Evolutionary conservation across 2,113 vertebrate genomes (phyloP), one percentile per base, ranked within the genome.

Genomic region (Echinops telfairi): DNA sequence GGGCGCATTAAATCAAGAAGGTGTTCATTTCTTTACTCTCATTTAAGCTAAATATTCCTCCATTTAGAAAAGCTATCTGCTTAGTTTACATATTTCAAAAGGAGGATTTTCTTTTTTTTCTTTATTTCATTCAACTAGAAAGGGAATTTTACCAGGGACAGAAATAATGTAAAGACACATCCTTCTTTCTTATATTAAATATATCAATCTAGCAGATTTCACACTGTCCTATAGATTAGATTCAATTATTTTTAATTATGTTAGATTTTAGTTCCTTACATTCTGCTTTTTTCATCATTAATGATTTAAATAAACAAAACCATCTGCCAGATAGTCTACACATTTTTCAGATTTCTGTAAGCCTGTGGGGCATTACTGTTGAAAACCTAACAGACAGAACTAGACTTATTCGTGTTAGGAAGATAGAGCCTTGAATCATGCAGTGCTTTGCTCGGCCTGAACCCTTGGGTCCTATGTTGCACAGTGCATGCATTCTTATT

Each of bases 221-320:
- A 81, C 17, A 6, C 12, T 53, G 25, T 83, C 85, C 36, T 88
- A 20, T 7, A 38, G 36, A 76, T 83, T 57, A 57, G 57, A 60
- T 83, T 11, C 47, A 53, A 23, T 57, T 86, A n/a, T n/a, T 47
- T 47, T 47, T 89, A 92, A 70, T 83, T 71, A 75, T 19, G 4
- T 90, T 68, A 31, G 70, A 33, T 66, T 84, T 17, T 8, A 8
- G 19, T 57, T 75, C 31, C 19, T 79, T 71, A 43, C 23, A 33
- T 87, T 80, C 77, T 2, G 22, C 75, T 47, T 57, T 14, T 88
- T 84, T 83, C 11, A 38, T 79, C 3, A 80, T 58, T 58, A 80
- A 68, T 90, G 17, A 86, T 64, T 79, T 31, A 86, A 85, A 68
- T 22, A 88, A 86, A 83, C 77, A 83, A 89, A 58, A 71, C 31